Evolutionary conservation across 1,140 invertebrate genomes (phyloP).

Genomic region (Micrasema minimum): DNA sequence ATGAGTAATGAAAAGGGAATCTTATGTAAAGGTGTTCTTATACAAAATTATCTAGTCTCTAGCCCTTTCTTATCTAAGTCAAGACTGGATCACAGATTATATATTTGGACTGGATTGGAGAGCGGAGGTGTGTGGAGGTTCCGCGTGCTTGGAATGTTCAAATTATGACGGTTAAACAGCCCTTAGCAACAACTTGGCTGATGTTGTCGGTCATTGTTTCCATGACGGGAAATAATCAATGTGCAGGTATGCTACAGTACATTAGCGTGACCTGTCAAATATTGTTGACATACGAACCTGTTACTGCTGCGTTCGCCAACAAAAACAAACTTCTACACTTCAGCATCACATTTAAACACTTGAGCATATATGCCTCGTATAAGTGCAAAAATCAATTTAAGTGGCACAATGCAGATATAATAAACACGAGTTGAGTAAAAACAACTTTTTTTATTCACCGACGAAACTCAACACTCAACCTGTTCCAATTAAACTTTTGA

Average conservation of each 20-base stretch:
- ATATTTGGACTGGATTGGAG: too few species aligned
- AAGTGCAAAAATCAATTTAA: slow-evolving; percentile 23
- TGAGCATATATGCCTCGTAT: slow-evolving; percentile 20
- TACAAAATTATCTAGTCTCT: too few species aligned
- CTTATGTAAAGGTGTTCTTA: too few species aligned
- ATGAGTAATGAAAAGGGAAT: too few species aligned
- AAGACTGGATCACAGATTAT: too few species aligned
- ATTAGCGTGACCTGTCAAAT: slow-evolving; percentile 44
- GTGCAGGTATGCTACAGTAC: neutral
- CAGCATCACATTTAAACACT: slow-evolving; percentile 45
- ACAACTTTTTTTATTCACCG: slow-evolving; percentile 47
- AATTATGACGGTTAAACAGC: slow-evolving; percentile 15
- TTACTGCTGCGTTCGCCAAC: slow-evolving; percentile 39
- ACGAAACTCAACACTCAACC: slow-evolving; percentile 46
- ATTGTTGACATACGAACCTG: slow-evolving; percentile 48
- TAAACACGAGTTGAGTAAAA: slow-evolving; percentile 37
- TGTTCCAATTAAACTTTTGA: slow-evolving; percentile 44
- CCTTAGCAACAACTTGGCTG: slow-evolving; percentile 11
- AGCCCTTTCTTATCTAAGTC: too few species aligned
- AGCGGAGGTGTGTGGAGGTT: neutral
- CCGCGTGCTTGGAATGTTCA: slow-evolving; percentile 3
- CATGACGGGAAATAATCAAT: slow-evolving; percentile 7
- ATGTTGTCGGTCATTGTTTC: neutral
- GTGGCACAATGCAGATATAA: slow-evolving; percentile 37
- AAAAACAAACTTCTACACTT: slow-evolving; percentile 38